Evolutionary conservation across 2,888 invertebrate species (phyloP).

Genomic region (Glaucopsyche alexis): DNA sequence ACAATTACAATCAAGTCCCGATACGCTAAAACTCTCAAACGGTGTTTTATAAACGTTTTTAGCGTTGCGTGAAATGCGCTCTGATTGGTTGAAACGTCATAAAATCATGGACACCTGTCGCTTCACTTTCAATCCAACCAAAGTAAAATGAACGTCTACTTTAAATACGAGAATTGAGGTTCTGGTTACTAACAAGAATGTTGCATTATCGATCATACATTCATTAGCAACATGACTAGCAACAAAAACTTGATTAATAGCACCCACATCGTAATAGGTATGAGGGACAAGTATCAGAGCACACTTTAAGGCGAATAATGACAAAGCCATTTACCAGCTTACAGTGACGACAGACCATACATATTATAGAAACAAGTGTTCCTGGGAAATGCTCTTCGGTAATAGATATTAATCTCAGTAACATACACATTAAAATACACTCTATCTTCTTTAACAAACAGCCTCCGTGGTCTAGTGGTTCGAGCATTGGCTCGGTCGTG

Average conservation of each 20-base stretch:
- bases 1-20: no score
- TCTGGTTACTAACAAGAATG: background rate
- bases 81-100: no score
- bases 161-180: no score
- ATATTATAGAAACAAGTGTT: background rate
- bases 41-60: no score
- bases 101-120: no score
- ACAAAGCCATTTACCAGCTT: background rate
- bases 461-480: no score
- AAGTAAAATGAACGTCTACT: no score
- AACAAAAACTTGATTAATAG: constrained; percentile 3
- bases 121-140: no score
- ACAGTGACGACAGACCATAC: background rate
- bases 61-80: no score
- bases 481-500: no score
- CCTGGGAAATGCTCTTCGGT: background rate
- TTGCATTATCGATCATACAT: constrained; percentile 1
- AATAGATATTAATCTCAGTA: background rate
- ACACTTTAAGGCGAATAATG: background rate
- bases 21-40: no score
- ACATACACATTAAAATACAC: background rate
- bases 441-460: no score
- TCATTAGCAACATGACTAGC: constrained; percentile 15
- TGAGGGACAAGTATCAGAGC: constrained; percentile 1
- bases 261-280: constrained; percentile 12